Percentiles rank a stretch among this genome's conserved stretches.
Conservation (phyloP, 2,888 invertebrate species). For the Ametastegia equiseti region DNA sequence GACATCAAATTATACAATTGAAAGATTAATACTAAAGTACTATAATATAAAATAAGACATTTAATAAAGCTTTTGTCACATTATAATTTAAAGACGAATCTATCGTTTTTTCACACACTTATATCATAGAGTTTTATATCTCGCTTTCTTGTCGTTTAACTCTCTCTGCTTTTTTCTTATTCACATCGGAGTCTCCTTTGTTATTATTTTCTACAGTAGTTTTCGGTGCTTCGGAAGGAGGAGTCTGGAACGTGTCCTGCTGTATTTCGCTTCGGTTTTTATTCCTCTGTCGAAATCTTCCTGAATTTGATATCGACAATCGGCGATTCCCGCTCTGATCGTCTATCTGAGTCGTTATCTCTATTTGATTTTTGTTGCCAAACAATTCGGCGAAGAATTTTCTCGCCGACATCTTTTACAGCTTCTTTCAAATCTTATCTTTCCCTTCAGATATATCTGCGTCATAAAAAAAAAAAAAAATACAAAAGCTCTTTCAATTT, state of each 20-base stretch:
- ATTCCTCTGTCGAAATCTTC: conserved; percentile 50
- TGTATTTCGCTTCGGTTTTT: conserved; percentile 49
- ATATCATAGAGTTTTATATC: conserved; percentile 11
- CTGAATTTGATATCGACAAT: conserved; percentile 52
- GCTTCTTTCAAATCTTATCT: background rate
- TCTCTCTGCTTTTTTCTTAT: conserved; percentile 18
- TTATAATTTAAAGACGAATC: too few species aligned
- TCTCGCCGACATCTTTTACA: conserved; percentile 50
- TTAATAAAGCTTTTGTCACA: conserved; percentile 1
- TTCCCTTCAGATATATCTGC: background rate
- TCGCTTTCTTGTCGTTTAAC: conserved; percentile 41
- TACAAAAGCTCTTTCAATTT: background rate
- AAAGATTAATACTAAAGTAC: background rate
- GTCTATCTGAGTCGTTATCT: conserved; percentile 50
- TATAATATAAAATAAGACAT: conserved; percentile 1
- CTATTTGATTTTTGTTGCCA: conserved; percentile 51
- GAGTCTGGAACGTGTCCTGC: conserved; percentile 51
- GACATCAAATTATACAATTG: background rate
- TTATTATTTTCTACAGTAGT: background rate
- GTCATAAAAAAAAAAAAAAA: background rate
- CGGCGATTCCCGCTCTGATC: conserved; percentile 47
- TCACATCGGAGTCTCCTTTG: conserved; percentile 17
- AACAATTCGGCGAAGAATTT: conserved; percentile 53
- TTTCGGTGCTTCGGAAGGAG: background rate
- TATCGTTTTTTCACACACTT: too few species aligned